Conservation (phyloP, 2,113 vertebrate genomes). For the Chionis minor region DNA sequence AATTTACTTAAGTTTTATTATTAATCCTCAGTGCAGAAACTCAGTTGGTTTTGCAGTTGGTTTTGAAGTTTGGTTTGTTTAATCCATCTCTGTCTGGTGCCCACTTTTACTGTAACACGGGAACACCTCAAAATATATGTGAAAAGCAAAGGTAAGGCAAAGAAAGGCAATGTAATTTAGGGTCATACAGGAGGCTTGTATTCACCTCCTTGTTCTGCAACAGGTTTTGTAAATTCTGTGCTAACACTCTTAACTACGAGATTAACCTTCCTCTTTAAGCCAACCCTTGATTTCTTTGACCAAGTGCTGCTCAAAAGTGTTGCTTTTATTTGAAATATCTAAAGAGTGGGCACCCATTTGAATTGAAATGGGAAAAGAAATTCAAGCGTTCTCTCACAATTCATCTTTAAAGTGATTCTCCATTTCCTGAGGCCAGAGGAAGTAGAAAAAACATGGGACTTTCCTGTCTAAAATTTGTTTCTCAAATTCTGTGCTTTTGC, state of each 20-base stretch:
- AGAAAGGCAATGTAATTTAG: not conserved
- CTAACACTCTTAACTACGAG: not conserved
- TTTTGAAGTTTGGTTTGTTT: not conserved
- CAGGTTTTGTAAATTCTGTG: not conserved
- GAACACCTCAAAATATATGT: not conserved
- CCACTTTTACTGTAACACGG: not conserved
- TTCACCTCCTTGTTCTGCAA: not conserved
- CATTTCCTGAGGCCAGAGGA: slow-evolving; percentile 54
- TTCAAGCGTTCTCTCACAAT: not conserved
- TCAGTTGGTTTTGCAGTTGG: not conserved
- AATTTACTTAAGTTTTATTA: not conserved
- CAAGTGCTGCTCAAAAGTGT: not conserved
- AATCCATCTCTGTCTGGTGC: not conserved
- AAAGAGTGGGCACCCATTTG: not conserved
- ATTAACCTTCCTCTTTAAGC: not conserved
- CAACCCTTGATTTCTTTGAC: not conserved
- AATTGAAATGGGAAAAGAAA: slow-evolving; percentile 49
- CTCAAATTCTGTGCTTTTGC: slow-evolving; percentile 34
- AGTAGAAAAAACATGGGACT: slow-evolving; percentile 9
- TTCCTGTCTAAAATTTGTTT: slow-evolving; percentile 47
- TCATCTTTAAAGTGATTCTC: slow-evolving; percentile 25
- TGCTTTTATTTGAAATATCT: slow-evolving; percentile 19
- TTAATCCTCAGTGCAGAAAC: not conserved
- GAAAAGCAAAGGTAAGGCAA: not conserved
- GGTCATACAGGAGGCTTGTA: not conserved